Base-by-base conservation (phyloP, 2,888 invertebrate genomes). In the Lycocerus yunnanus region DNA sequence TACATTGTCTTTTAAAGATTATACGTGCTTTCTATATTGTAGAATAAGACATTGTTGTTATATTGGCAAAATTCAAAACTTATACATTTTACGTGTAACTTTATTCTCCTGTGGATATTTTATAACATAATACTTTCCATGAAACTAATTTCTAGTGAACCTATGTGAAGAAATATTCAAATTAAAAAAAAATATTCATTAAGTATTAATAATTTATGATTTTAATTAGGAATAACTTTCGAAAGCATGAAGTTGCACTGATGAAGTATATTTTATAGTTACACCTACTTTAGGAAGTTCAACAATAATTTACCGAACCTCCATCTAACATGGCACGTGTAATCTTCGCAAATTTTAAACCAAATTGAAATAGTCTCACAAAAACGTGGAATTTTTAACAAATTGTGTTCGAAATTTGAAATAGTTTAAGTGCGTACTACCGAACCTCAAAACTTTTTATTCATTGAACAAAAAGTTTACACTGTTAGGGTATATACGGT, bases 381-480 rank as follows among this genome's bases (percentile, higher is more conserved):
- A 63, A 20, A 63, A 63, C 61, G 61, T 63, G 61, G n/a, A 63
- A 63, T 63, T 63, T 63, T 63, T 63, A 63, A 63, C 61, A 63
- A 63, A 63, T 63, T 63, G n/a, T 43, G 43, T 43, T 43, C 1
- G 43, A 43, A 43, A 43, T 13, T 43, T 43, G n/a, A 43, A 43
- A 43, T 43, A 43, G n/a, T n/a, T 43, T 43, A 43, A 43, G 43
- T n/a, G 43, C 43, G 43, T 43, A 18, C 61, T 10, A 18, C 4
- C 18, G 4, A 63, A 18, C 61, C 16, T 13, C 61, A 5, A 63
- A 63, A 43, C n/a, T 43, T 43, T 43, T 43, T 43, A n/a, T n/a
- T 8, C 43, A 43, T 43, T 43, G 43, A 43, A 43, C n/a, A 43
- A 43, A 43, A 43, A 43, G n/a, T 43, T 43, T 1, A 43, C n/a